Percentiles rank a stretch among this genome's conserved stretches.
phyloP scores from a whole-genome alignment of 64 coral and sea anemone genomes.

The Platygyra sinensis region DNA sequence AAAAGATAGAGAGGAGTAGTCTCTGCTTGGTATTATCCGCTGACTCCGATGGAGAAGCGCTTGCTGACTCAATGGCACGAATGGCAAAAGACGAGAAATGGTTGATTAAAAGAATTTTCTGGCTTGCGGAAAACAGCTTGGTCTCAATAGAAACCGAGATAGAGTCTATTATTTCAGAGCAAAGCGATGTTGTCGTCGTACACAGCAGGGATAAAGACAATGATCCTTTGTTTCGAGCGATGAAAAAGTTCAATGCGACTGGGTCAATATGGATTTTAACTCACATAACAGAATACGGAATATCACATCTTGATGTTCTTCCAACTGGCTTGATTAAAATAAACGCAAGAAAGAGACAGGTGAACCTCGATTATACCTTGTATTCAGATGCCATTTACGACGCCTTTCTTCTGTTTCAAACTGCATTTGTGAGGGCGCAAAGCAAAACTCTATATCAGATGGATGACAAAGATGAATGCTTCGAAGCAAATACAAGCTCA shows the following conservation, averaged over 20 bases:
- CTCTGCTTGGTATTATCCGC: slow-evolving; percentile 30
- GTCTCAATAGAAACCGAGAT: too few species aligned
- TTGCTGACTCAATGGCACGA: background rate
- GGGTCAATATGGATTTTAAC: background rate
- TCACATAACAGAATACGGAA: background rate
- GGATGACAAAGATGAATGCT: background rate
- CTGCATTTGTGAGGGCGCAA: background rate
- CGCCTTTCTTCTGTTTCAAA: background rate
- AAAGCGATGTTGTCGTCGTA: slow-evolving; percentile 1
- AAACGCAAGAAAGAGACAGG: background rate
- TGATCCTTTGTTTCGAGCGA: background rate
- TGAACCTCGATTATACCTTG: background rate
- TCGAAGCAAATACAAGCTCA: too few species aligned
- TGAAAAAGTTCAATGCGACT: background rate
- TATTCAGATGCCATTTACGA: slow-evolving; percentile 1
- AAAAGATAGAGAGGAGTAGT: slow-evolving; percentile 48
- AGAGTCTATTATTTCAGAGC: background rate
- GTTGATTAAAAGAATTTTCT: background rate
- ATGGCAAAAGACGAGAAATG: slow-evolving; percentile 24
- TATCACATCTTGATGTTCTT: background rate
- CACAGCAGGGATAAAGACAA: slow-evolving; percentile 8
- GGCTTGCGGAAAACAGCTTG: background rate
- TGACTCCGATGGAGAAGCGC: slow-evolving; percentile 24
- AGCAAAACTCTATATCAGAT: background rate
- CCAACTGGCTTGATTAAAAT: background rate